Evolutionary conservation across 2,113 vertebrate genomes (phyloP).

Genomic region (Microcebus jonahi): DNA sequence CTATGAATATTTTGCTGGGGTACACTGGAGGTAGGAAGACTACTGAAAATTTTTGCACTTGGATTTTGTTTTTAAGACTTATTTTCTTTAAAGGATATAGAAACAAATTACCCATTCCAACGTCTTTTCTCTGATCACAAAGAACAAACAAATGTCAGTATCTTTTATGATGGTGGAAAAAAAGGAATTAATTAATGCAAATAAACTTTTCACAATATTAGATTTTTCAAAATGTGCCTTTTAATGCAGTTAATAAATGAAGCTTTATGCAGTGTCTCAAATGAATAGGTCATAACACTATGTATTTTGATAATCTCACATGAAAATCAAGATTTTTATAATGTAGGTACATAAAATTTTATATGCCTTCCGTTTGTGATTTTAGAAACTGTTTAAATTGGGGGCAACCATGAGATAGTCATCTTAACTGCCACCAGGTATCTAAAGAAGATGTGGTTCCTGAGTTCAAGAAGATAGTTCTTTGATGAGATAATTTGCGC

Average conservation of each 20-base stretch:
- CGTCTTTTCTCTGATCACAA: slow-evolving; percentile 68
- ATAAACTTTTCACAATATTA: slow-evolving; percentile 79
- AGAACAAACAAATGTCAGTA: slow-evolving; percentile 59
- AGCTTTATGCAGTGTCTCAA: not conserved
- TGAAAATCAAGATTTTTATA: slow-evolving; percentile 32
- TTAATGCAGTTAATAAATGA: slow-evolving; percentile 58
- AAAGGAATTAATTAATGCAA: slow-evolving; percentile 71
- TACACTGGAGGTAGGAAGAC: slow-evolving; percentile 70
- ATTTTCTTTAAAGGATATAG: slow-evolving; percentile 60
- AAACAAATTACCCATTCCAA: slow-evolving; percentile 67
- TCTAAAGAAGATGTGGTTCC: not conserved
- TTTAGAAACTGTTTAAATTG: slow-evolving; percentile 4
- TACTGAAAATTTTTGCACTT: slow-evolving; percentile 72
- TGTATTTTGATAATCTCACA: slow-evolving; percentile 16
- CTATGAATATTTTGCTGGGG: slow-evolving; percentile 49
- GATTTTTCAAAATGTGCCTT: slow-evolving; percentile 66
- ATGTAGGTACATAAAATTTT: not conserved
- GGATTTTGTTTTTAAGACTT: slow-evolving; percentile 62
- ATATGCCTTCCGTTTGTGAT: not conserved
- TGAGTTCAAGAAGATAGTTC: not conserved
- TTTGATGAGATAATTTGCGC: not conserved
- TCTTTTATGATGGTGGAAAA: slow-evolving; percentile 69
- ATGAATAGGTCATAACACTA: not conserved
- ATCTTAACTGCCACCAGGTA: not conserved
- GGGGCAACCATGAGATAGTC: not conserved